Percentiles rank a stretch among this genome's conserved stretches.
phyloP scores from a whole-genome alignment of 1,140 invertebrate species.

The Apis laboriosa region DNA sequence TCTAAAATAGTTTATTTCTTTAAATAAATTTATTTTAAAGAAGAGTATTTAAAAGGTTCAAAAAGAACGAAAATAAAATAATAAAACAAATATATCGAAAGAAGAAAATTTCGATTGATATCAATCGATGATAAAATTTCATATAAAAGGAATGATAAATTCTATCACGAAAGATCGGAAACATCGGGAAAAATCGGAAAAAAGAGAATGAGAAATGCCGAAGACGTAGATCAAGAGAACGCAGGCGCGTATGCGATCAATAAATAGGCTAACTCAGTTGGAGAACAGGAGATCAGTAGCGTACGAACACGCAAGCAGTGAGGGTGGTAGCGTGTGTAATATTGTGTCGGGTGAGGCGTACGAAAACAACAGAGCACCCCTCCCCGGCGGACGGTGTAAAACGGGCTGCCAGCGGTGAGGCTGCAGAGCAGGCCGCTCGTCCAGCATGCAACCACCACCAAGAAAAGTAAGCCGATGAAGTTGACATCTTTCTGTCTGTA shows the following conservation, averaged over 20 bases:
- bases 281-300: slow-evolving; percentile 74
- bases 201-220: slow-evolving; percentile 9
- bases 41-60: not conserved
- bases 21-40: too few species aligned
- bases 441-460: slow-evolving; percentile 88
- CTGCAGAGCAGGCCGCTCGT: slow-evolving; percentile 62
- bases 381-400: slow-evolving; percentile 56
- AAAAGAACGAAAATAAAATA: not conserved
- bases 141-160: not conserved
- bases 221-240: slow-evolving; percentile 48
- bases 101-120: not conserved
- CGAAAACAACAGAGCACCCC: slow-evolving; percentile 62
- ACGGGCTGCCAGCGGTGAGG: slow-evolving; percentile 67
- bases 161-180: too few species aligned
- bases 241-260: slow-evolving; percentile 74
- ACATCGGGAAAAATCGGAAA: not conserved
- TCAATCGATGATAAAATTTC: not conserved
- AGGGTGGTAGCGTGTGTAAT: slow-evolving; percentile 59
- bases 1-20: not conserved
- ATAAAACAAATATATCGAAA: not conserved
- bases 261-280: slow-evolving; percentile 70
- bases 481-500: not conserved
- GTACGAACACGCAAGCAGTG: slow-evolving; percentile 69
- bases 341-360: slow-evolving; percentile 59
- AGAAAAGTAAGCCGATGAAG: slow-evolving; percentile 84